A percentile compares a stretch with the other conserved stretches of the same genome.
These are phyloP conservation scores for Melanotaenia parkinsoni DNA, from an alignment of 2,797 vertebrate species.

Conservation along the genomic window DNA sequence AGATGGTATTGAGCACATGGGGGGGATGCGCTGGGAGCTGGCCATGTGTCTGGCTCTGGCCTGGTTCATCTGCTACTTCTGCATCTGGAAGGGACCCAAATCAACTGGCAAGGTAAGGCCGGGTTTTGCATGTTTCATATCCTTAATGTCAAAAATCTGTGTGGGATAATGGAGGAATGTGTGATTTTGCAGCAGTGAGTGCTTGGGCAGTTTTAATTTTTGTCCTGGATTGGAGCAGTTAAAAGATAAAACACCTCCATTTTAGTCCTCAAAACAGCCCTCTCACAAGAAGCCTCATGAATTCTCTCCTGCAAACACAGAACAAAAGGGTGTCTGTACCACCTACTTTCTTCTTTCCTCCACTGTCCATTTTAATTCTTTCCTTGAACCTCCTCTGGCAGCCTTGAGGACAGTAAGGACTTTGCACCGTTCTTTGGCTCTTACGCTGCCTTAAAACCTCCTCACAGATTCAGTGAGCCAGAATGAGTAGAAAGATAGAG, in stretches of 20 bases:
- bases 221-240: conserved; percentile 6
- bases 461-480: conserved; percentile 88
- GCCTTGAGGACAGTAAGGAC: conserved; percentile 32
- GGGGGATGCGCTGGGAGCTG: conserved; percentile 95
- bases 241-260: conserved; percentile 29
- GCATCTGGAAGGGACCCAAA: conserved; percentile 99
- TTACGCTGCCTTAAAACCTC: conserved; percentile 76
- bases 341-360: conserved; percentile 42
- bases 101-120: conserved; percentile 96
- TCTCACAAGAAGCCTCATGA: conserved; percentile 42
- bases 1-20: conserved; percentile 94
- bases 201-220: conserved; percentile 8
- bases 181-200: conserved; percentile 5
- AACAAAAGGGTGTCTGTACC: conserved; percentile 45
- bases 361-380: conserved; percentile 41
- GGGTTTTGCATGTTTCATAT: conserved; percentile 16
- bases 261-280: conserved; percentile 43
- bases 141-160: not conserved
- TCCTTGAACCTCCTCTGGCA: conserved; percentile 26
- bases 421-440: conserved; percentile 35
- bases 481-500: conserved; percentile 72
- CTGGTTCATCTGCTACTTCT: conserved; percentile 99
- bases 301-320: conserved; percentile 42
- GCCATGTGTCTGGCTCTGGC: conserved; percentile 94
- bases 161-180: not conserved